phyloP scores from a whole-genome alignment of 2,113 vertebrate species.

The Perccottus glenii region DNA sequence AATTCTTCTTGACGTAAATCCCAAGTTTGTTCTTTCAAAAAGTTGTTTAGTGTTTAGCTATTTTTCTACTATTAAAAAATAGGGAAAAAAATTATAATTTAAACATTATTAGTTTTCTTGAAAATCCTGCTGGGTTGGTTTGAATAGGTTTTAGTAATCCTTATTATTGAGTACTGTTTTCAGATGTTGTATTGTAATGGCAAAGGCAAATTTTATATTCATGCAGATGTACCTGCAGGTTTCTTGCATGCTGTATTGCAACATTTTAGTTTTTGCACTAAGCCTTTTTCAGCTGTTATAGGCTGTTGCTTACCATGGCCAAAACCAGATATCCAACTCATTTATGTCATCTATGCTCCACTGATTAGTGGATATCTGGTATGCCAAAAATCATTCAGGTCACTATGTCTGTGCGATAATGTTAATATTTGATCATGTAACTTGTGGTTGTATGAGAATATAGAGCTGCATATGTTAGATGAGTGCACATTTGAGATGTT shows the following conservation, averaged over 20 bases:
- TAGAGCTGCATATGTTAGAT: slow-evolving; percentile 58
- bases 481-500: slow-evolving; percentile 54
- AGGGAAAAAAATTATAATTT: slow-evolving; percentile 59
- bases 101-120: slow-evolving; percentile 49
- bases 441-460: slow-evolving; percentile 59
- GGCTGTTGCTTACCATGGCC: slow-evolving; percentile 72
- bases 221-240: slow-evolving; percentile 54
- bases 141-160: slow-evolving; percentile 56
- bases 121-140: slow-evolving; percentile 49
- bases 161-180: slow-evolving; percentile 54
- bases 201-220: slow-evolving; percentile 52
- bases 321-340: slow-evolving; percentile 57
- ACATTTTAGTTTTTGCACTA: slow-evolving; percentile 74
- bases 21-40: slow-evolving; percentile 53
- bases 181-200: slow-evolving; percentile 55
- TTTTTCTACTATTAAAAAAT: slow-evolving; percentile 73
- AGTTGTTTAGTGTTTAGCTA: slow-evolving; percentile 63
- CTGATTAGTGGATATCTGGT: slow-evolving; percentile 61
- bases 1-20: slow-evolving; percentile 55
- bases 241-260: slow-evolving; percentile 73
- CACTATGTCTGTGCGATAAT: slow-evolving; percentile 66
- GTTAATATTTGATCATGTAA: slow-evolving; percentile 60
- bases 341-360: slow-evolving; percentile 13
- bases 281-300: slow-evolving; percentile 72
- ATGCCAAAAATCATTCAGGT: slow-evolving; percentile 77